Percentiles rank a stretch among this genome's conserved stretches.
Conservation (phyloP, 1,140 invertebrate species). For the Hylaeus volcanicus region DNA sequence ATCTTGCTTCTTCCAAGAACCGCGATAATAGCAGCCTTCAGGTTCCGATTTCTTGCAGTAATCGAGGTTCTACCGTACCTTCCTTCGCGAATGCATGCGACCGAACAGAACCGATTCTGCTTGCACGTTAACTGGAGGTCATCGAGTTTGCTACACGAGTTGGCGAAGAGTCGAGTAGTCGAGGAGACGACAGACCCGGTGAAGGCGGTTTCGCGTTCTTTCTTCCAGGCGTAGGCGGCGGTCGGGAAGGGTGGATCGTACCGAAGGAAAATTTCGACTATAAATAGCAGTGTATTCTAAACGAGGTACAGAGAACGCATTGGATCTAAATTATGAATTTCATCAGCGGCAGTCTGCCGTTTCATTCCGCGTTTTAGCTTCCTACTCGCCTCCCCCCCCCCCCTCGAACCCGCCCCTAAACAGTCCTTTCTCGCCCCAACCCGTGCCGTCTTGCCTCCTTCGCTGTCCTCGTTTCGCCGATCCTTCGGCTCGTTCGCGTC, state of each 20-base stretch:
- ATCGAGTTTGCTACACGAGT: background rate
- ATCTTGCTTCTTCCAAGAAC: too few relatives aligned
- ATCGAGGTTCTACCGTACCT: too few relatives aligned
- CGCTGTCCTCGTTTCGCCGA: conserved; percentile 7
- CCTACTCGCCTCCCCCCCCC: conserved; percentile 57
- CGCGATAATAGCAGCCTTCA: too few relatives aligned
- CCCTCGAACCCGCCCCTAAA: too few relatives aligned
- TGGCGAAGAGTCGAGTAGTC: background rate
- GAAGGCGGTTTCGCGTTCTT: conserved; percentile 36
- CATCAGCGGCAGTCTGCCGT: conserved; percentile 81
- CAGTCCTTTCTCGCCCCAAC: conserved; percentile 25
- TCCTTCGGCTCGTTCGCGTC: conserved; percentile 41
- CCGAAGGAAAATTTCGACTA: conserved; percentile 80
- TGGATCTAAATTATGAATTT: conserved; percentile 82
- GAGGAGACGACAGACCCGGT: conserved; percentile 2
- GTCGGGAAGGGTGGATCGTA: conserved; percentile 60
- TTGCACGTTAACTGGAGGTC: too few relatives aligned
- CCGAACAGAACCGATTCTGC: too few relatives aligned
- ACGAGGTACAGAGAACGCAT: conserved; percentile 80
- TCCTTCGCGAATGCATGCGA: too few relatives aligned
- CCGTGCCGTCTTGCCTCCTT: conserved; percentile 16
- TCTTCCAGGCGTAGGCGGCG: conserved; percentile 10
- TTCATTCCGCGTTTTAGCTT: conserved; percentile 79
- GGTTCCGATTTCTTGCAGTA: too few relatives aligned
- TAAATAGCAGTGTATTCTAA: conserved; percentile 81